Conservation (phyloP, 2,888 invertebrate genomes). For the Zygogramma bicolorata region DNA sequence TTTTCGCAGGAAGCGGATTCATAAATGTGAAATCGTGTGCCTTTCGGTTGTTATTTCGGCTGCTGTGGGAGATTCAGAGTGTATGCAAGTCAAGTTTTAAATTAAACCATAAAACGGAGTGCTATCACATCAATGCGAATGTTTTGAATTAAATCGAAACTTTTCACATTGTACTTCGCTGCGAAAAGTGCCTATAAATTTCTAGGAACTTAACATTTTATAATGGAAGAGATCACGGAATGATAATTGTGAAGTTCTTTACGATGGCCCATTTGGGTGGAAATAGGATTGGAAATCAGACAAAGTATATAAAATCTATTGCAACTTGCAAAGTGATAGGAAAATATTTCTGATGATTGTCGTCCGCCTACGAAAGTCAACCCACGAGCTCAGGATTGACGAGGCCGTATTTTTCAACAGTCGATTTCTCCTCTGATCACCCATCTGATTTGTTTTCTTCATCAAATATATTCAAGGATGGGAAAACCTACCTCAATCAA, state of each 20-base stretch:
- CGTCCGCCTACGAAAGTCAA: too few relatives aligned
- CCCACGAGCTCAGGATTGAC: too few relatives aligned
- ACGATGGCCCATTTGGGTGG: not conserved
- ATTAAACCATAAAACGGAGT: slow-evolving; percentile 6
- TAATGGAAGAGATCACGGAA: not conserved
- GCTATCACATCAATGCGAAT: slow-evolving; percentile 3
- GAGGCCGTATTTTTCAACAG: too few relatives aligned
- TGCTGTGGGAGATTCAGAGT: not conserved
- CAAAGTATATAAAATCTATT: too few relatives aligned
- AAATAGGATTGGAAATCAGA: too few relatives aligned
- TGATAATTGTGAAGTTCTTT: not conserved
- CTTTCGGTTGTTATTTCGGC: slow-evolving; percentile 8
- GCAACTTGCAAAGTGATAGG: too few relatives aligned
- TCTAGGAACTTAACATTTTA: not conserved
- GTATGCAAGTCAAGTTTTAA: slow-evolving; percentile 8
- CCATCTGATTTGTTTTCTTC: too few relatives aligned
- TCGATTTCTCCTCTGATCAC: too few relatives aligned
- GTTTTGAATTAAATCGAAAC: slow-evolving; percentile 5
- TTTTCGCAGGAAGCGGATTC: slow-evolving; percentile 12
- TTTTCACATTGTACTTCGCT: not conserved
- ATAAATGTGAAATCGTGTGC: slow-evolving; percentile 7
- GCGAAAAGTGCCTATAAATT: not conserved
- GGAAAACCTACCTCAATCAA: too few relatives aligned
- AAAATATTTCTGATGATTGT: too few relatives aligned
- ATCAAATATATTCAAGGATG: too few relatives aligned